Evolutionary conservation across 2,797 vertebrate genomes (phyloP).

Genomic region (Novumbra hubbsi): DNA sequence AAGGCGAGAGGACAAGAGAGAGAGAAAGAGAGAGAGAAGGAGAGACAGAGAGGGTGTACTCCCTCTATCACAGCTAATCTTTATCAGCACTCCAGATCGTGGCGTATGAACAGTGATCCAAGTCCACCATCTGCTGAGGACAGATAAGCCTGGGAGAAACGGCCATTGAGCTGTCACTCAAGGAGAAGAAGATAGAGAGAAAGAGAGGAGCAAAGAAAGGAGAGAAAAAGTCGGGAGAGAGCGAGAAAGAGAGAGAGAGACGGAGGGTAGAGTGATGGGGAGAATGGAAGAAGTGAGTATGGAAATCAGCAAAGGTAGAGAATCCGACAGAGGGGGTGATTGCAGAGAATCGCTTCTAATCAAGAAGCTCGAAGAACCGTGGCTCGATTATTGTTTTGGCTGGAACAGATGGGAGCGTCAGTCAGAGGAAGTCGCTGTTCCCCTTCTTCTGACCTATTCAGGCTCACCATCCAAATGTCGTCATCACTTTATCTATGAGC

Average conservation of each 20-base stretch:
- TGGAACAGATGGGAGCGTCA: neutral
- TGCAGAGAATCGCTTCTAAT: neutral
- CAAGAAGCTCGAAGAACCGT: neutral
- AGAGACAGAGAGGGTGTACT: conserved; percentile 70
- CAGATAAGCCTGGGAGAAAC: conserved; percentile 97
- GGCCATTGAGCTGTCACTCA: conserved; percentile 96
- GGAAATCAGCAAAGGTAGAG: neutral
- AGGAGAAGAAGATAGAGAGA: conserved; percentile 67
- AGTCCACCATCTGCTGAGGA: conserved; percentile 99
- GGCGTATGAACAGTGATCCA: conserved; percentile 98
- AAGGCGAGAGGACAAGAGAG: conserved; percentile 23
- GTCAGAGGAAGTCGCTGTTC: neutral
- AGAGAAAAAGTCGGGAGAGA: conserved; percentile 42
- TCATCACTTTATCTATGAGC: neutral
- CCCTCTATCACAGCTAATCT: conserved; percentile 85
- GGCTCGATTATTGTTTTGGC: neutral
- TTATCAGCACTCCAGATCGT: conserved; percentile 97
- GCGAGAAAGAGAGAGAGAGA: conserved; percentile 39
- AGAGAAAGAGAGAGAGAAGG: conserved; percentile 46
- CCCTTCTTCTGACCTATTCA: neutral
- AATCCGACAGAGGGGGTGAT: neutral
- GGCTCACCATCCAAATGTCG: too few relatives aligned
- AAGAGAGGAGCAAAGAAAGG: conserved; percentile 21
- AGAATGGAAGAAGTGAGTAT: neutral
- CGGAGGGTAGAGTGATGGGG: neutral